Evolutionary conservation across 2,888 invertebrate species (phyloP).

Genomic region (Aphrophora alni): DNA sequence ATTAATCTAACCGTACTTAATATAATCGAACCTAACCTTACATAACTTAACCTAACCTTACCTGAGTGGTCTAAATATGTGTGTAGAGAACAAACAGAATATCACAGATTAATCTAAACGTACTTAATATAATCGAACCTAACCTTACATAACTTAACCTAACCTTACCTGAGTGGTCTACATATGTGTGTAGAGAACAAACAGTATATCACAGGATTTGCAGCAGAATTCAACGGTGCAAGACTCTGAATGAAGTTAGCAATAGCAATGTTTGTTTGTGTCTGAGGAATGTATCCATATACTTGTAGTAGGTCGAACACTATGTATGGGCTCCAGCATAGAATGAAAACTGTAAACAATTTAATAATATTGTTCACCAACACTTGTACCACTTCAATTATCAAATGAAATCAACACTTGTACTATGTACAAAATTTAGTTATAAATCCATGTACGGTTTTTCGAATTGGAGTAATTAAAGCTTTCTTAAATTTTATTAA

Average conservation of each 20-base stretch:
- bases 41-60: no score
- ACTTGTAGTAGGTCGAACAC: slow-evolving; percentile 91
- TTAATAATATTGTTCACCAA: no score
- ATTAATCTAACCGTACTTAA: no score
- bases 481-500: no score
- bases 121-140: no score
- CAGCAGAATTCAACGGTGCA: slow-evolving; percentile 91
- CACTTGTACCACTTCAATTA: no score
- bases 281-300: slow-evolving; percentile 78
- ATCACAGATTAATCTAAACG: background rate
- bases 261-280: slow-evolving; percentile 81
- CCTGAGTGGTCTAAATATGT: background rate
- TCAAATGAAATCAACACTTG: no score
- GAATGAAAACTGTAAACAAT: slow-evolving; percentile 82
- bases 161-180: slow-evolving; percentile 76
- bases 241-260: slow-evolving; percentile 91
- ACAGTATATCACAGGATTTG: slow-evolving; percentile 93
- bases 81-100: background rate
- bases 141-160: no score
- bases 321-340: slow-evolving; percentile 96
- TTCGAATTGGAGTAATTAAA: no score
- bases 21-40: no score
- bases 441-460: no score
- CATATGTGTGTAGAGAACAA: slow-evolving; percentile 91
- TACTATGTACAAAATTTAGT: no score